Evolutionary conservation across 2,888 invertebrate genomes (phyloP), one percentile per base, ranked within the genome.

Genomic region (Apamea monoglypha): DNA sequence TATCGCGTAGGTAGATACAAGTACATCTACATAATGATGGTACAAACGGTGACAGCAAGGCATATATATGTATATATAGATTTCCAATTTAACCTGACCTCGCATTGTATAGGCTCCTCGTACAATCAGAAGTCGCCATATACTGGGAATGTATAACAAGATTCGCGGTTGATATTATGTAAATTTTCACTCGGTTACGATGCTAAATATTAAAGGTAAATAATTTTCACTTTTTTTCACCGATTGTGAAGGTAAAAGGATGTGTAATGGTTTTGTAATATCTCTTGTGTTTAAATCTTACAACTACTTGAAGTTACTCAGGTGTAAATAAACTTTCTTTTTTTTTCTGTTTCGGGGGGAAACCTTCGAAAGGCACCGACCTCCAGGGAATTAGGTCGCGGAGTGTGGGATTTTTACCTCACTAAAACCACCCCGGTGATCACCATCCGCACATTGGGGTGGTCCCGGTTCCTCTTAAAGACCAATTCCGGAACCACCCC

Each of bases 181-280:
- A 84, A 86, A 70, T 67, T 61, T 32, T 16, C 40, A 44, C n/a
- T 66, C 14, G 59, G 50, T 21, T 36, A 16, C 59, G 2, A 32
- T 25, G 87, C 87, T 85, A 85, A 85, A 67, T 67, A 63, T 12
- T 12, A 14, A 80, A 47, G 0, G 66, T 25, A 85, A 70, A 83
- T 44, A 83, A 69, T 83, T 86, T 85, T 86, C 85, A 76, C 86
- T 74, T 80, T 76, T 81, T 83, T 76, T 71, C 44, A 63, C 32
- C 36, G 36, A 73, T 50, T 67, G 25, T n/a, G 36, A 21, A 32
- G n/a, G 29, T 64, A 68, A 63, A 85, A 72, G 56, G 36, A 76
- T 64, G 53, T 53, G 70, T 66, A 64, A 73, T 64, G 18, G 1
- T 69, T 69, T 79, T 64, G 82, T 29, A 82, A 84, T 61, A 7